Base-by-base conservation (phyloP, 2,888 invertebrate genomes). In the Aethes cnicana region DNA sequence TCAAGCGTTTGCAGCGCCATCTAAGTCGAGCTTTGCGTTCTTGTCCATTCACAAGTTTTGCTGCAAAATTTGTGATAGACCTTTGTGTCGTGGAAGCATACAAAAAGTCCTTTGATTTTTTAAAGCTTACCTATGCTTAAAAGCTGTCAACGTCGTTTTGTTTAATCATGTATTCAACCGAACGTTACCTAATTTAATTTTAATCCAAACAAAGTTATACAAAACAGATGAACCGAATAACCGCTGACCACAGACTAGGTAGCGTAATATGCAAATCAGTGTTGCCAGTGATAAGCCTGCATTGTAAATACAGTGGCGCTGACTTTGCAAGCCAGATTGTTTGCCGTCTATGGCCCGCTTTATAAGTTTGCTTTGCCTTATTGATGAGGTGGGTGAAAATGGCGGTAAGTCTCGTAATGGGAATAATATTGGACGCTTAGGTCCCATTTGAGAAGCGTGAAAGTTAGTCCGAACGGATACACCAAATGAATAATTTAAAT, bases 331-430 rank as follows among this genome's bases (percentile, higher is more conserved):
- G 61, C 53, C 47, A 63, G 59, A 64, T 63, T 59, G 65, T 62
- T 68, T 58, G 56, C 37, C 16, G 43, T 28, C 21, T 32, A 20
- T 44, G 50, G 18, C 12, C 8, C 61, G 59, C 59, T 63, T 64
- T 60, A 66, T 64, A 65, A 69, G 68, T 74, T 72, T 69, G 62
- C 64, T 67, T 64, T 59, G 58, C 63, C 57, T 66, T 68, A 73
- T 69, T 68, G 72, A 74, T 74, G 69, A 69, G 68, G 53, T 63
- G 50, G 60, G 56, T 54, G 55, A 64, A 69, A 62, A 64, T 68
- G 61, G 21, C 25, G 30, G 14, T 44, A 12, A 17, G 26, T 49
- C n/a, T n/a, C n/a, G 16, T 28, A 25, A 39, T 28, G 8, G 12
- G 36, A 36, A 44, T 44, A 50, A 30, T 50, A 50, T 43, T 36